phyloP scores from a whole-genome alignment of 2,113 vertebrate species.

The Turnix velox region DNA sequence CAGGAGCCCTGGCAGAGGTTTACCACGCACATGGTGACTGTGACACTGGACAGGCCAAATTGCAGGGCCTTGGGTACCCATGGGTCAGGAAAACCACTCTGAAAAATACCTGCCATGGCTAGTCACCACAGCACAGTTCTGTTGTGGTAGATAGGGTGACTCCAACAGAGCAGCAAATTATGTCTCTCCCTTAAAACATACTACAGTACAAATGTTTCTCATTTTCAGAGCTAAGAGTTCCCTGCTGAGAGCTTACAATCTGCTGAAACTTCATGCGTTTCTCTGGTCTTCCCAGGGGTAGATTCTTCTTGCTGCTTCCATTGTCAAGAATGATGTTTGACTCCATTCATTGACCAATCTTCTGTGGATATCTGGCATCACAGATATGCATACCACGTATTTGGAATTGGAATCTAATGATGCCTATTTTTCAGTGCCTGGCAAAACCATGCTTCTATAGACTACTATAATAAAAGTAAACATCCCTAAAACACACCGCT shows the following conservation, averaged over 20 bases:
- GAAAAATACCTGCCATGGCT: neutral
- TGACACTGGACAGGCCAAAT: too few species aligned
- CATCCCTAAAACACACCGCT: neutral
- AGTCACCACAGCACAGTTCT: neutral
- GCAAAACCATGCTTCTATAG: neutral
- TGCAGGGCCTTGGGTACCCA: too few species aligned
- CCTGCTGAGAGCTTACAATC: neutral
- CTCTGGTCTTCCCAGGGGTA: neutral
- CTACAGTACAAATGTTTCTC: neutral
- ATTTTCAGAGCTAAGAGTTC: neutral
- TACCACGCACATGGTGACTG: too few species aligned
- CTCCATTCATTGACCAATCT: neutral
- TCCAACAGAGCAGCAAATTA: neutral
- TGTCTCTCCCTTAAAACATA: neutral
- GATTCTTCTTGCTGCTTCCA: neutral
- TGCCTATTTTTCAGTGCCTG: neutral
- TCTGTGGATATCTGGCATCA: neutral
- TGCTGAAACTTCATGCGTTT: neutral
- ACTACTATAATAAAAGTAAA: neutral
- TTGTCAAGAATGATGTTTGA: neutral
- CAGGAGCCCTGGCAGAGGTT: neutral
- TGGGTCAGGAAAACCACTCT: neutral
- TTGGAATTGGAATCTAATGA: neutral
- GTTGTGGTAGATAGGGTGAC: neutral
- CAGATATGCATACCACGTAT: neutral